These are phyloP conservation scores for Mizuhopecten yessoensis DNA, from an alignment of 1,140 invertebrate genomes.

Conservation along the genomic window DNA sequence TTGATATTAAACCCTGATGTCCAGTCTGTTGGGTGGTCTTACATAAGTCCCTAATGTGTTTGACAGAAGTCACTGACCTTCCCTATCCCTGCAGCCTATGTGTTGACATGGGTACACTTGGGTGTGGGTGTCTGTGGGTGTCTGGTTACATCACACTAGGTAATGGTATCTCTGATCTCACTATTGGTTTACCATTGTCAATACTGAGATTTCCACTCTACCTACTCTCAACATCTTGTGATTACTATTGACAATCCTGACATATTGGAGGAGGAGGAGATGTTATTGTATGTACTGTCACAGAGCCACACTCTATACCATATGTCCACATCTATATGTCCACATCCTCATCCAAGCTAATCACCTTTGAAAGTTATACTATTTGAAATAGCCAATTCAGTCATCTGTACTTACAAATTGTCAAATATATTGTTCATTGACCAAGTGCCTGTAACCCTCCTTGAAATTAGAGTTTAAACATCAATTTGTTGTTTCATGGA, in stretches of 20 bases:
- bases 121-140: not conserved
- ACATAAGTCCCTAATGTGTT: not conserved
- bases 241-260: not conserved
- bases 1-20: not conserved
- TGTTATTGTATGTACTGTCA: not conserved
- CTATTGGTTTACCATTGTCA: slow-evolving; percentile 22
- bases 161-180: not conserved
- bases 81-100: not conserved
- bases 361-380: not conserved
- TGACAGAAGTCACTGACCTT: not conserved
- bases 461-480: not conserved
- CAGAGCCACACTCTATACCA: not conserved
- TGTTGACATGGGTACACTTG: not conserved
- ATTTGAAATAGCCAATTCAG: not conserved
- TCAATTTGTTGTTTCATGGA: not conserved
- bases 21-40: not conserved
- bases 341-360: not conserved
- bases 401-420: not conserved
- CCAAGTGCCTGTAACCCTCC: not conserved
- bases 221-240: not conserved
- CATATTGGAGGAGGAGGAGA: not conserved
- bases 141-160: not conserved
- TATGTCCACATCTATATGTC: not conserved
- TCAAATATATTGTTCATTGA: not conserved
- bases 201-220: not conserved